phyloP scores from a whole-genome alignment of 2,888 invertebrate species.

The Fragum sueziense region DNA sequence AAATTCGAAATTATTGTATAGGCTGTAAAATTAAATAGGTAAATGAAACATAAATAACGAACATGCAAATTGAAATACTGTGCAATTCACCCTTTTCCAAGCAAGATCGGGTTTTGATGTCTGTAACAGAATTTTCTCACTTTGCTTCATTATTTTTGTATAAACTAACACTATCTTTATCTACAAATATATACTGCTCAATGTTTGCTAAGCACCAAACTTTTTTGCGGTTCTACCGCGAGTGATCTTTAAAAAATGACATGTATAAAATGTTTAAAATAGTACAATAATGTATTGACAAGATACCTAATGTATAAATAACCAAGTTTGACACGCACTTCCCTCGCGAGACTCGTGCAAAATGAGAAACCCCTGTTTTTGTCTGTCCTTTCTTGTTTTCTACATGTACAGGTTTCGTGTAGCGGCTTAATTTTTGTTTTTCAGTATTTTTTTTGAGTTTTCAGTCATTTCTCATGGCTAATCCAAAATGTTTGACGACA shows the following conservation, averaged over 20 bases:
- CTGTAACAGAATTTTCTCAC: no score
- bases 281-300: not conserved
- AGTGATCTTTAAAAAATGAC: not conserved
- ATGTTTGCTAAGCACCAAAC: not conserved
- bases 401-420: not conserved
- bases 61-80: no score
- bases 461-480: constrained; percentile 9
- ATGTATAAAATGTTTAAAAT: not conserved
- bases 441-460: not conserved
- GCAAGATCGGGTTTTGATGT: no score
- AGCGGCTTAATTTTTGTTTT: not conserved
- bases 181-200: not conserved
- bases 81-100: no score
- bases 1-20: no score
- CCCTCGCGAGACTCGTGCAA: not conserved
- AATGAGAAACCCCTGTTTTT: not conserved
- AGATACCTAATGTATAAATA: not conserved
- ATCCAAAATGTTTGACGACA: constrained; percentile 16
- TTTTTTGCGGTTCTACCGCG: not conserved
- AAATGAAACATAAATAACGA: no score
- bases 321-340: not conserved
- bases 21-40: no score
- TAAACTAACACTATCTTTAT: no score
- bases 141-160: no score
- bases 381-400: not conserved